Base-by-base conservation (phyloP, 1,140 invertebrate species). In the Gryon sp. region DNA sequence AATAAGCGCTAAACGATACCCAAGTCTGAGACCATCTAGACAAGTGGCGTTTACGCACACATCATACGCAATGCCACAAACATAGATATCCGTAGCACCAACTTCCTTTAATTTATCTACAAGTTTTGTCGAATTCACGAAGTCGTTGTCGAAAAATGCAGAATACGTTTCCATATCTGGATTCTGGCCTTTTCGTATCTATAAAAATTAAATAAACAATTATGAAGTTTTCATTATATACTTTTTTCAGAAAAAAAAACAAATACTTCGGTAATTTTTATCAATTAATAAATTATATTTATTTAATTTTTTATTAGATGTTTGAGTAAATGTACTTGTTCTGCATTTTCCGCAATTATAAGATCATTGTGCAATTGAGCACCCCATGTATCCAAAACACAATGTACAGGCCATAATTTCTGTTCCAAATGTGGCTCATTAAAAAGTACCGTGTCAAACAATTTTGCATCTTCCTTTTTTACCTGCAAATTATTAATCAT, bases 21-120 rank as follows among this genome's bases (percentile, higher is more conserved):
- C 93, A 55, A 91, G 88, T 16, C 90, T 89, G 6, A 94, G 82
- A 1, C 92, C 89, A 84, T 94, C 91, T 0, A 89, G 81, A 9
- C 92, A 91, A 1, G 93, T 93, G 2, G 90, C 89, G 50, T 90
- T 92, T n/a, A 96, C 94, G 87, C 95, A 96, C 57, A 95, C 89
- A 80, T 96, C 95, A 79, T 93, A 93, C 0, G 95, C 94, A 4
- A 96, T 76, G 2, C 95, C 95, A 85, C 94, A 95, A 7, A 95
- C 88, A 81, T 93, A 95, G 15, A 96, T 89, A 82, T 95, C 93
- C 1, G 93, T 94, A 4, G 93, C 91, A 8, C 89, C 88, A 28
- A 90, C 87, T 30, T 90, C 80, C 15, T 86, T 82, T 7, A 96
- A 86, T 69, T 94, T 90, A 9, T 85, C 72, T 15, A 90, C 82